Conservation (phyloP, 1,140 invertebrate genomes). For the Caerostris darwini region DNA sequence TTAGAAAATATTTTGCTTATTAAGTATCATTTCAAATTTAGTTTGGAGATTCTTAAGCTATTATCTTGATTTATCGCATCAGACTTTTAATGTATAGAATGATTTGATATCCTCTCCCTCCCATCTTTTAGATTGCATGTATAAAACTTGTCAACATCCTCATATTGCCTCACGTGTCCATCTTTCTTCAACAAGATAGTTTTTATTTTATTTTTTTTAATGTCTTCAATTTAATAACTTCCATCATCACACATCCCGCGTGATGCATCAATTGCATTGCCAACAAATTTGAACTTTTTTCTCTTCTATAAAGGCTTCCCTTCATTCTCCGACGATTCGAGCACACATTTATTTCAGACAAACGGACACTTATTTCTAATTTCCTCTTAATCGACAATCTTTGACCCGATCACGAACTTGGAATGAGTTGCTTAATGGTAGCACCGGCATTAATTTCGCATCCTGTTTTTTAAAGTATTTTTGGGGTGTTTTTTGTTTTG, state of each 20-base stretch:
- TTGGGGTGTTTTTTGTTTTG: background rate
- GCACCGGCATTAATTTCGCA: background rate
- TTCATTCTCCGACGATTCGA: background rate
- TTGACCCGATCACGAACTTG: background rate
- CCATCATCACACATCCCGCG: background rate
- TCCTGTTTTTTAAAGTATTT: background rate
- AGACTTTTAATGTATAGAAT: too few relatives aligned
- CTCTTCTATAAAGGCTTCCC: background rate
- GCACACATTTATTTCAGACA: background rate
- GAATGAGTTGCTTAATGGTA: background rate
- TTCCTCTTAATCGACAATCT: background rate
- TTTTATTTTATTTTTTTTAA: background rate
- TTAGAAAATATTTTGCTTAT: too few relatives aligned
- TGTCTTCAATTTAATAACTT: background rate
- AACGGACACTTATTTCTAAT: background rate
- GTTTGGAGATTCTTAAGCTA: too few relatives aligned
- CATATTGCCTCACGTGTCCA: too few relatives aligned
- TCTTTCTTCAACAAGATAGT: too few relatives aligned
- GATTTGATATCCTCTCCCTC: too few relatives aligned
- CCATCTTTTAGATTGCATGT: too few relatives aligned
- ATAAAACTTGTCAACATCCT: too few relatives aligned
- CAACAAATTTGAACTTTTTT: background rate
- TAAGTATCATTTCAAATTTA: too few relatives aligned
- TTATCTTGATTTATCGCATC: too few relatives aligned
- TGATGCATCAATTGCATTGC: background rate